A percentile compares a stretch with the other conserved stretches of the same genome.
Conservation (phyloP, 2,888 invertebrate species). For the Chrysolina haemoptera region DNA sequence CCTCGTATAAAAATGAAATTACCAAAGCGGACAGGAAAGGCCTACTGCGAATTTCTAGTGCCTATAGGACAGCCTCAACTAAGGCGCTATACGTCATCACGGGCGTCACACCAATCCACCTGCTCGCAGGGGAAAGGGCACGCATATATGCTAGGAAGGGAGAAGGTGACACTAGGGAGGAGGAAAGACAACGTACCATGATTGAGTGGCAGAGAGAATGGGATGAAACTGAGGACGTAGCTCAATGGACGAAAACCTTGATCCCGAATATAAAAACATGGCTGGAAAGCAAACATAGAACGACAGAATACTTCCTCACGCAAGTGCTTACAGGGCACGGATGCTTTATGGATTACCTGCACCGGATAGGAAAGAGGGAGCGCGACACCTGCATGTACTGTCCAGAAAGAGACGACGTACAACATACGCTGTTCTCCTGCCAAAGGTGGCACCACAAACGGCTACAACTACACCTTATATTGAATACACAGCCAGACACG, state of each 20-base stretch:
- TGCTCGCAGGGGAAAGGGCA: not conserved
- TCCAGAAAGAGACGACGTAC: conserved; percentile 4
- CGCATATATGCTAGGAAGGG: not conserved
- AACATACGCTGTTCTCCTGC: conserved; percentile 14
- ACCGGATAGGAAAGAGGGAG: conserved; percentile 1
- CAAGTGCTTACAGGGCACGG: too few species aligned
- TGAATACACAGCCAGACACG: not conserved
- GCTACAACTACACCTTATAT: too few species aligned
- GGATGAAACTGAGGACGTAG: conserved; percentile 8
- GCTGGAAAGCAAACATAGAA: not conserved
- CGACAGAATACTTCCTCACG: not conserved
- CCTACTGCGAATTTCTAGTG: conserved; percentile 20
- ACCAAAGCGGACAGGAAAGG: conserved; percentile 12
- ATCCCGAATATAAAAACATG: not conserved
- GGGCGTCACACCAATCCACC: conserved; percentile 19
- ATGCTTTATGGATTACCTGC: not conserved
- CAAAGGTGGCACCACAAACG: not conserved
- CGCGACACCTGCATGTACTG: not conserved
- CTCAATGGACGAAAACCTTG: conserved; percentile 10
- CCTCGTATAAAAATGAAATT: conserved; percentile 1
- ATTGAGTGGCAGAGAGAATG: conserved; percentile 20
- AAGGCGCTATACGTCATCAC: conserved; percentile 27
- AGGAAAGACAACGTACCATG: not conserved
- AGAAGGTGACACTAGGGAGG: not conserved
- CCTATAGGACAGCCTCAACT: conserved; percentile 28